Base-by-base conservation (phyloP, 2,888 invertebrate genomes). In the Urechis unicinctus region DNA sequence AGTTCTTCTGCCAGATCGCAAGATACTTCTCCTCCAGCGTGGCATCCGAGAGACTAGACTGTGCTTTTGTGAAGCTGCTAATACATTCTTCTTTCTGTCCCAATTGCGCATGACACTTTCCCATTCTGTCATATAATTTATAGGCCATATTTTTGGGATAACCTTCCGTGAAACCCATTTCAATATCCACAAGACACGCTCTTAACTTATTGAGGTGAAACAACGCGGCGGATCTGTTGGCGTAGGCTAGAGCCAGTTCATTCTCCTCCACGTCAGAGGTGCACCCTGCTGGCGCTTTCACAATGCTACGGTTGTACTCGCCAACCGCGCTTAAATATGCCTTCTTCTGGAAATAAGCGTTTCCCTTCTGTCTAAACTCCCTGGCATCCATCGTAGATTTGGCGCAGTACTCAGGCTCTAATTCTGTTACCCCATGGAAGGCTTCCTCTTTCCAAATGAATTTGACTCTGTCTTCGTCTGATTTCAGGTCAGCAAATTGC, bases 111-210 rank as follows among this genome's bases (percentile, higher is more conserved):
- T 82, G 82, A 73, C 88, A 88, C 65, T 86, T 84, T 0, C 84
- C 84, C 64, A 82, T 81, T 26, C 89, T 81, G 22, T 86, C 74
- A 52, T 83, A 79, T 53, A 90, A 77, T 77, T 89, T 89, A 66
- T 85, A 83, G 30, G 78, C 78, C 50, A 84, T 79, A 55, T 83
- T 82, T 42, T 76, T 69, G 0, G 88, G 86, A 70, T 87, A 88
- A 9, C 83, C 82, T 61, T 81, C 79, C 41, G 81, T 63, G 44
- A 73, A 63, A 6, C 72, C 72, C 21, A 66, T 53, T 21, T 68
- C 63, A 31, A 74, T 72, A 55, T 76, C 75, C 6, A 57, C 55
- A 29, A 74, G 56, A 56, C 73, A 72, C 17, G 66, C 58, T 5
- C 61, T 53, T 56, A 73, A 73, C 28, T 67, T 58, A 41, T 70